A percentile compares a stretch with the other conserved stretches of the same genome.
Evolutionary conservation across 2,113 vertebrate genomes (phyloP).

Genomic region (Lepus timidus): DNA sequence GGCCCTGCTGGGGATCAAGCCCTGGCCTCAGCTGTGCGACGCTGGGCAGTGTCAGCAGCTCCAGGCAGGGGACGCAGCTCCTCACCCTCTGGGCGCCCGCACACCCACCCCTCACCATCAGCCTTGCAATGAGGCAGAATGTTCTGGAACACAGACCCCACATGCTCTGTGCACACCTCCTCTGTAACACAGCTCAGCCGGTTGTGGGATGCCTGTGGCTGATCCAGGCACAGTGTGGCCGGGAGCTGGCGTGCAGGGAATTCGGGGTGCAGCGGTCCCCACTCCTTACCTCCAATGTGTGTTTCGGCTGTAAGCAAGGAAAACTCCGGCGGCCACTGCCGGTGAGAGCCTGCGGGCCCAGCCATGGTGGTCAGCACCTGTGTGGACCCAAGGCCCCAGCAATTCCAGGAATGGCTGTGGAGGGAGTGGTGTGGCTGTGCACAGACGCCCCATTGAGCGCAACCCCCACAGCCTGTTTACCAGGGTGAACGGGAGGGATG

Average conservation of each 20-base stretch:
- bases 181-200: background rate
- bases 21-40: background rate
- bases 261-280: background rate
- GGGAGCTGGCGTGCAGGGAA: fast-evolving
- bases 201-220: background rate
- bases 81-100: no score
- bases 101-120: background rate
- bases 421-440: background rate
- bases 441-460: background rate
- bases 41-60: no score
- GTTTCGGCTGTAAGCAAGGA: background rate
- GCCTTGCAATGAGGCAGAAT: fast-evolving
- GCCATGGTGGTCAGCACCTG: background rate
- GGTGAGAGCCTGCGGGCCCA: no score
- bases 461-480: background rate
- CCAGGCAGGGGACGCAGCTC: no score
- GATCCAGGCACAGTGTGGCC: background rate
- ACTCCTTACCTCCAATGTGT: background rate
- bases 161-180: fast-evolving
- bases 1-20: no score
- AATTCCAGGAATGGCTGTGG: background rate
- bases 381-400: background rate
- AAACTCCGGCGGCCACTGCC: background rate
- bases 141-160: background rate
- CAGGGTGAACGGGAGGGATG: background rate